Conservation (phyloP, 2,888 invertebrate species). For the Cristatella mucedo region DNA sequence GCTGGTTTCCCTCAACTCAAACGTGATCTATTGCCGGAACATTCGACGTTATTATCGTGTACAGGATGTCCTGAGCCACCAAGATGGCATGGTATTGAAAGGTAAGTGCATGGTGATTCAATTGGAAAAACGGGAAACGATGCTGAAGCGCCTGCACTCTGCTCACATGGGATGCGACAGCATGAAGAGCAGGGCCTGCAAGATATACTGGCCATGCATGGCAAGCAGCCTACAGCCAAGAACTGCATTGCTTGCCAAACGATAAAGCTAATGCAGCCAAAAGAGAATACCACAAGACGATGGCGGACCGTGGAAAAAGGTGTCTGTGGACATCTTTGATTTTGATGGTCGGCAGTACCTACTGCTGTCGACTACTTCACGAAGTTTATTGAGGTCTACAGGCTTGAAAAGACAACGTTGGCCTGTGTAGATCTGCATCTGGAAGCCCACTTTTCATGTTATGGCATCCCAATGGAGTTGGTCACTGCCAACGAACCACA, state of each 20-base stretch:
- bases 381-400: background rate
- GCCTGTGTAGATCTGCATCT: background rate
- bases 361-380: slow-evolving; percentile 2
- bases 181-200: slow-evolving; percentile 11
- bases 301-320: slow-evolving; percentile 9
- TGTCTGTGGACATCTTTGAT: too few species aligned
- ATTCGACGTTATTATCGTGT: slow-evolving; percentile 9
- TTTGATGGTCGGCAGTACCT: too few species aligned
- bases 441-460: background rate
- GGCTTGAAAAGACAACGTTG: background rate
- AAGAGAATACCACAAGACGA: slow-evolving; percentile 2
- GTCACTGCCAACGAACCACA: slow-evolving; percentile 10
- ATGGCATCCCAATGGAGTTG: background rate
- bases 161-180: slow-evolving; percentile 12
- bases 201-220: slow-evolving; percentile 11
- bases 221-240: background rate
- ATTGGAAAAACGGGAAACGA: background rate
- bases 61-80: slow-evolving; percentile 4
- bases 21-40: background rate
- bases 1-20: too few species aligned
- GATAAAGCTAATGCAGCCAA: background rate
- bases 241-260: background rate
- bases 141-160: slow-evolving; percentile 11
- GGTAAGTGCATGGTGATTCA: slow-evolving; percentile 12
- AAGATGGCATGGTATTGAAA: slow-evolving; percentile 10